Evolutionary conservation across 2,113 vertebrate genomes (phyloP), one percentile per base, ranked within the genome.

Genomic region (Entomyzon cyanotis): DNA sequence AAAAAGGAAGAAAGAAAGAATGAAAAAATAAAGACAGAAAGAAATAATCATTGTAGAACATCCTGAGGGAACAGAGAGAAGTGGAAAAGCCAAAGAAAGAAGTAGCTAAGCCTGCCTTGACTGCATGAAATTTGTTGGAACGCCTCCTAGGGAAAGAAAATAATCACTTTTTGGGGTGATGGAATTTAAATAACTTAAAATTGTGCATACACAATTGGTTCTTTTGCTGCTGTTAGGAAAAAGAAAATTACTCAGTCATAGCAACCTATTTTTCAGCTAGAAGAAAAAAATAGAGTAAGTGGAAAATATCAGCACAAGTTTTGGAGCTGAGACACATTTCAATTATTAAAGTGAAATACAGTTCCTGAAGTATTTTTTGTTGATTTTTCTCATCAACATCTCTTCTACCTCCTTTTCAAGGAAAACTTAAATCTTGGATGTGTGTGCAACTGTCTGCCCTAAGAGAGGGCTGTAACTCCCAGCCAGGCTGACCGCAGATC

Each of bases 181-280:
- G 85, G 93, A 96, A 97, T 97, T 97, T 97, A 96, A 97, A 97
- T 97, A 97, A 97, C 95, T 97, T 95, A 97, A 96, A 92, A 92
- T 52, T 79, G 70, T 94, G 81, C 74, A 87, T 96, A 96, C 58
- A 90, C 33, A 96, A 95, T 97, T 78, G 78, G 55, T 94, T 95
- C 87, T 88, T 97, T 91, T 94, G 90, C 82, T 73, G 44, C 69
- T 92, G 81, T 94, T 96, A 93, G 65, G 92, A 81, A 67, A 91
- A 95, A 81, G 64, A 83, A 86, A 96, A 90, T 94, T 77, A 80
- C 15, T 84, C 73, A 84, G 60, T 82, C 84, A 90, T 68, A 89
- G 60, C 60, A 94, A 78, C 80, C 8, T 89, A 75, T 92, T 95
- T 93, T 92, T 87, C 65, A 94, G 4, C 11, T 68, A 23, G 39